A percentile compares a stretch with the other conserved stretches of the same genome.
phyloP scores from a whole-genome alignment of 2,113 vertebrate genomes.

The Bufo bufo region DNA sequence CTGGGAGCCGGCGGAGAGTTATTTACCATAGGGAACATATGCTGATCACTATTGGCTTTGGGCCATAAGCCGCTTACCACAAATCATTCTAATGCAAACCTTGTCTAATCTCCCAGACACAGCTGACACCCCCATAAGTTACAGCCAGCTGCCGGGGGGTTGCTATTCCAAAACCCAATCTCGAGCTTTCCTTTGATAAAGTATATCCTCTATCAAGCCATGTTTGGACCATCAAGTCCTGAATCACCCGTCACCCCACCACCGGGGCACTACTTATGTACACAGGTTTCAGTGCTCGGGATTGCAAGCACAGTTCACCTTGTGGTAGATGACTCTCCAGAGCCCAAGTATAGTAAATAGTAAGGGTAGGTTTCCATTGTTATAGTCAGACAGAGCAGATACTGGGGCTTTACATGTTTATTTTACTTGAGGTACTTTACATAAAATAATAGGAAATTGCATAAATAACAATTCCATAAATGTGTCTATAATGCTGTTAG shows the following conservation, averaged over 20 bases:
- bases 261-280: slow-evolving; percentile 6
- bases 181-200: slow-evolving; percentile 10
- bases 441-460: neutral
- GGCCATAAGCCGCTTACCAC: slow-evolving; percentile 39
- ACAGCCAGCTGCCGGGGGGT: slow-evolving; percentile 8
- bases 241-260: neutral
- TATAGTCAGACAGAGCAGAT: neutral
- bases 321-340: neutral
- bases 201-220: neutral
- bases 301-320: neutral
- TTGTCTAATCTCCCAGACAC: slow-evolving; percentile 44
- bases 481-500: neutral
- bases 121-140: slow-evolving; percentile 17
- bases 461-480: neutral
- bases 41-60: slow-evolving; percentile 32
- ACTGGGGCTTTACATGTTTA: neutral
- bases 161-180: slow-evolving; percentile 27
- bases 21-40: slow-evolving; percentile 33
- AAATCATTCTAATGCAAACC: slow-evolving; percentile 36
- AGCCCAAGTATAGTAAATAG: neutral
- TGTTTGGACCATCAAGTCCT: neutral
- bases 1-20: neutral
- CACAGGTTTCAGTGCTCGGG: neutral
- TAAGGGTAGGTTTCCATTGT: neutral
- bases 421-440: neutral